A percentile compares a stretch with the other conserved stretches of the same genome.
phyloP scores from a whole-genome alignment of 2,113 vertebrate species.

The Micronisus gabar region DNA sequence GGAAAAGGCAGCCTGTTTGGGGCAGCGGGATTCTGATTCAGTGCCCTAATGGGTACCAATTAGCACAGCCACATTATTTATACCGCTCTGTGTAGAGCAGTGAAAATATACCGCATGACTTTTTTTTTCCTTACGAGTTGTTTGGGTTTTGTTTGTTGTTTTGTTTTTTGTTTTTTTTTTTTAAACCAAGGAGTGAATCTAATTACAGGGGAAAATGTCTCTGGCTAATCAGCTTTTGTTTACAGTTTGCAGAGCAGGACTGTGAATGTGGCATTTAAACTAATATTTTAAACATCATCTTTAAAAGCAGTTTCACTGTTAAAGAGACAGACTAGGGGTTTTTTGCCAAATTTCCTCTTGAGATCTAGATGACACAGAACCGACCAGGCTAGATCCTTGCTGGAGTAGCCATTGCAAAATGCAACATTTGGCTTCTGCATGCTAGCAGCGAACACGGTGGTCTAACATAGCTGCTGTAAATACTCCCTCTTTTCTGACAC shows the following conservation, averaged over 20 bases:
- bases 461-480: not conserved
- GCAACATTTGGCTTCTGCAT: not conserved
- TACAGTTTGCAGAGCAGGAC: not conserved
- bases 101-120: not conserved
- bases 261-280: conserved; percentile 6
- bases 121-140: not conserved
- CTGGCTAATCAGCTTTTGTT: conserved; percentile 49
- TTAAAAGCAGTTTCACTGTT: not conserved
- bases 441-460: not conserved
- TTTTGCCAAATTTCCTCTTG: not conserved
- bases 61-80: conserved; percentile 32
- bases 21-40: conserved; percentile 15
- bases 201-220: conserved; percentile 11
- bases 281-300: not conserved
- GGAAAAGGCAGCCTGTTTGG: not conserved
- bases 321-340: not conserved
- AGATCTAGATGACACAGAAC: not conserved
- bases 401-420: not conserved
- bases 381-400: not conserved
- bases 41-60: conserved; percentile 51
- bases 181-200: not conserved
- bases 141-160: not conserved
- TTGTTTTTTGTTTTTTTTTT: not conserved
- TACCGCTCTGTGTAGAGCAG: not conserved
- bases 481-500: not conserved